Base-by-base conservation (phyloP, 1,140 invertebrate genomes). In the Calephelis nemesis region DNA sequence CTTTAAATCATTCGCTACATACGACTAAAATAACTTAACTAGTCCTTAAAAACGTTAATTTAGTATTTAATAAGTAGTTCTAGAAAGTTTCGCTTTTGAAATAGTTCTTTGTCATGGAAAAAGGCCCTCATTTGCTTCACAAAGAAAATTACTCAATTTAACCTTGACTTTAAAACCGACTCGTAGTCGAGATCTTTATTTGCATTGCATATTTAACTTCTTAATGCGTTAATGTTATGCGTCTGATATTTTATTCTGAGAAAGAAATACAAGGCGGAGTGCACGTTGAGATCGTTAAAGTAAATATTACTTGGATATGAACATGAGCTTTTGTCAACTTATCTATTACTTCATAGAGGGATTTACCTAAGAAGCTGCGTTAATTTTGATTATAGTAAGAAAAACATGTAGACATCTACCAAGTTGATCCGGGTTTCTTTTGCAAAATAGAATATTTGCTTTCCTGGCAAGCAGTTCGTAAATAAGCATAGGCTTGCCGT, bases 201-300 rank as follows among this genome's bases (percentile, higher is more conserved):
- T 66, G 40, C 65, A 19, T 58, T 66, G 39, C 42, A 45, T 66
- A 15, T 66, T 66, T 66, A 54, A 66, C 49, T 39, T 66, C 50
- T 58, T 66, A 66, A 66, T 66, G 65, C 50, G 12, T 58, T 66
- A 66, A 66, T 54, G 54, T 30, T 58, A 58, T 58, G 54, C 54
- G 54, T 58, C 54, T 58, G 54, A 54, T 54, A 58, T 58, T 30
- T 58, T 58, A 66, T 66, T 47, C 63, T 39, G 47, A 39, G 63
- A 64, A 64, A 48, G 47, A 64, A 49, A 7, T 47, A 49, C 63
- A 48, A 19, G 47, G 4, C 60, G 9, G 19, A 58, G 62, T 19
- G 11, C 45, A 45, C 40, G 42, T 63, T 45, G n/a, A 63, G 15
- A 5, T 13, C 42, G 40, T 19, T 47, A 15, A 47, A 15, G 13